Evolutionary conservation across 2,888 invertebrate genomes (phyloP), one percentile per base, ranked within the genome.

Genomic region (Teleiodes luculella): DNA sequence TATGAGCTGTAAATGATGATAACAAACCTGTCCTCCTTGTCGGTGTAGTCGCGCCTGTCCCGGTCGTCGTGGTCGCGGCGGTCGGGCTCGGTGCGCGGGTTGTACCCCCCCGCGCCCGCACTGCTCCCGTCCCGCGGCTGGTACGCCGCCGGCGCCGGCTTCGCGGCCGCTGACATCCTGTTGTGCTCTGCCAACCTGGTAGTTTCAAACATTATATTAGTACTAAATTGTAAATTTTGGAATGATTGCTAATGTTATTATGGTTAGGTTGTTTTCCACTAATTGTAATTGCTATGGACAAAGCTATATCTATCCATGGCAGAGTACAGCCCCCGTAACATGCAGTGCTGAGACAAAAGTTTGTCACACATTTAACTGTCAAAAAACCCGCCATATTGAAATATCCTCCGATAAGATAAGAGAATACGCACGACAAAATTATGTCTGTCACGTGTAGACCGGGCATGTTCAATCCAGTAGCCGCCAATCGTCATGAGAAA

Each of bases 1-100:
- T n/a, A n/a, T n/a, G n/a, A n/a, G n/a, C n/a, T n/a, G n/a, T n/a
- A n/a, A n/a, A n/a, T n/a, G n/a, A n/a, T n/a, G n/a, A n/a, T n/a
- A n/a, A 45, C 30, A 13, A 6, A 49, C 49, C 37, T 37, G 8
- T 49, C 49, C 3, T 86, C 85, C 3, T 56, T 61, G 0, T 88
- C 86, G 1, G 78, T 79, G 52, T 88, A 87, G 64, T 87, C 87
- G 2, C 84, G 67, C 36, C 76, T 70, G 57, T 88, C 88, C 13
- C 88, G 68, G 62, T 89, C 88, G 57, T 89, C 88, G 55, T 88
- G 88, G 35, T 87, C 88, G 35, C 88, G 76, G 0, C 83, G 69
- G 28, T 43, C 87, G 1, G 74, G 59, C 57, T 86, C 86, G 66
- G 68, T 70, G 37, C 80, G 69, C 0, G 82, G 77, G 61, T 78